Percentiles rank a stretch among this genome's conserved stretches.
phyloP scores from a whole-genome alignment of 2,888 invertebrate species.

The Ophion ventricosus region DNA sequence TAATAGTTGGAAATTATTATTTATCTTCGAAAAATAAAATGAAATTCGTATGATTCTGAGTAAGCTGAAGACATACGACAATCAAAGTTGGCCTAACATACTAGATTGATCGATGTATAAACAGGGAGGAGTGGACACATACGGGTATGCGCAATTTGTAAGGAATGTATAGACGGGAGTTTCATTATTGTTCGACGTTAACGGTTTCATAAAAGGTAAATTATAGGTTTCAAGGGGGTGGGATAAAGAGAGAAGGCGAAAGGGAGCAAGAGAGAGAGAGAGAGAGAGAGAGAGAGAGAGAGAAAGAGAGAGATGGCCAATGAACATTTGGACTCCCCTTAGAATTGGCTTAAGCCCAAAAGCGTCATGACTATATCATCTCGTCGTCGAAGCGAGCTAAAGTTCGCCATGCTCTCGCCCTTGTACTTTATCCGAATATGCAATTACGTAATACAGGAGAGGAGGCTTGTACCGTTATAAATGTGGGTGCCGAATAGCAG shows the following conservation, averaged over 20 bases:
- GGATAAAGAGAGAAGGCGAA: background rate
- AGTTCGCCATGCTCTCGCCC: conserved; percentile 72
- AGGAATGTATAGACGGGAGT: background rate
- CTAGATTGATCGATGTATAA: conserved; percentile 34
- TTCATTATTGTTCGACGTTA: conserved; percentile 70
- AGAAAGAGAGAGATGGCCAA: conserved; percentile 4
- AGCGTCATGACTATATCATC: conserved; percentile 41
- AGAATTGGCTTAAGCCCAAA: conserved; percentile 46
- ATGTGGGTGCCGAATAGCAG: conserved; percentile 18
- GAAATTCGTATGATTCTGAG: too few species aligned
- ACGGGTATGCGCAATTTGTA: conserved; percentile 3
- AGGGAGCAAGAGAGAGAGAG: background rate
- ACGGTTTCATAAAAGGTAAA: conserved; percentile 74
- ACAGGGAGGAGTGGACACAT: background rate
- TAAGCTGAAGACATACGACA: background rate
- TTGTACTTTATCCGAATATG: conserved; percentile 76
- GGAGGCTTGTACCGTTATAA: conserved; percentile 61
- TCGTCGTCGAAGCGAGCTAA: conserved; percentile 45
- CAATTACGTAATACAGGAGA: conserved; percentile 77
- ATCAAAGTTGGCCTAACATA: background rate
- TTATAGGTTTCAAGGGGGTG: conserved; percentile 70
- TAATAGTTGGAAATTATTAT: too few species aligned
- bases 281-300: too few species aligned
- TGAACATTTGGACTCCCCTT: conserved; percentile 41
- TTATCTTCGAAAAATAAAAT: background rate